Conservation (phyloP, 1,140 invertebrate genomes). For the Mycetomoellerius zeteki region DNA sequence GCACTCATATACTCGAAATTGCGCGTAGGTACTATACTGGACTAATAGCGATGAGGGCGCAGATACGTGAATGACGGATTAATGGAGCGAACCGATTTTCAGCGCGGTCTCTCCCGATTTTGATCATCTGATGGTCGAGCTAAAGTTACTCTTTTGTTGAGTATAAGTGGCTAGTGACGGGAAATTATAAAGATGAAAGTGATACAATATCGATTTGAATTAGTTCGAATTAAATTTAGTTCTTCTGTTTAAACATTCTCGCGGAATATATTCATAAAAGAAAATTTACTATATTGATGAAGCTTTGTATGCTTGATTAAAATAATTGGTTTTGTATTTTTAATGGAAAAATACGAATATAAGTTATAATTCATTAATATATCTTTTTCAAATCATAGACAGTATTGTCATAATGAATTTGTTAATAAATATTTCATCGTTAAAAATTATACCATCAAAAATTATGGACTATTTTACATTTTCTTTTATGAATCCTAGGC, state of each 20-base stretch:
- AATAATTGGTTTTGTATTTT: background rate
- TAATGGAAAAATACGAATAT: background rate
- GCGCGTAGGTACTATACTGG: background rate
- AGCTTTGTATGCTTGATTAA: background rate
- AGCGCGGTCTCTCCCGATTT: conserved; percentile 29
- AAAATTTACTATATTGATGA: background rate
- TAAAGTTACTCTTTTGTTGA: conserved; percentile 22
- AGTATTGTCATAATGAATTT: background rate
- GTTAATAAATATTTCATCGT: background rate
- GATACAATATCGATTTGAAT: background rate
- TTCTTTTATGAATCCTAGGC: too few relatives aligned
- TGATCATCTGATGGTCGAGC: background rate
- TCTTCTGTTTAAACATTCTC: background rate
- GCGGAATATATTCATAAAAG: background rate
- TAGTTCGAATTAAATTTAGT: background rate
- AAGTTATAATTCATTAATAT: background rate
- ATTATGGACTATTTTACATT: too few relatives aligned
- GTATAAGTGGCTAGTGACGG: background rate
- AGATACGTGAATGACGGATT: conserved; percentile 50
- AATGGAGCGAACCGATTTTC: conserved; percentile 49
- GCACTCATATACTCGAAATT: conserved; percentile 21
- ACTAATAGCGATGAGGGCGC: conserved; percentile 38
- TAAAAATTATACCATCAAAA: too few relatives aligned
- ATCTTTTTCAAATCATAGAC: background rate
- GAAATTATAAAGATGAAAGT: background rate